Base-by-base conservation (phyloP, 2,888 invertebrate species). In the Volucella inanis region DNA sequence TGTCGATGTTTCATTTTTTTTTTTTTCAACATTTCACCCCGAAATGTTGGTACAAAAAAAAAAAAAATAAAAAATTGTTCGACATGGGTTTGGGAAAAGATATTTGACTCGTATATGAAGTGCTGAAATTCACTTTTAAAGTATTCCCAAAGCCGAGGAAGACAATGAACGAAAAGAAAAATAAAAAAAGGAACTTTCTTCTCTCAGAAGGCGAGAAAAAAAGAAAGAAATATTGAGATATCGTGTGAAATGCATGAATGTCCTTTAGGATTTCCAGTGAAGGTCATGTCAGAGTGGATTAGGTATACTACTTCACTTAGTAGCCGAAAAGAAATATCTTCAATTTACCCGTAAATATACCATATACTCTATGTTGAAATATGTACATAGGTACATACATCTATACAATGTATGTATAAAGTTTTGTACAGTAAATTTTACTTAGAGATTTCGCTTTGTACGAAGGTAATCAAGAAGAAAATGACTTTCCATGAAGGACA, bases 381-480 rank as follows among this genome's bases (percentile, higher is more conserved):
- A 22, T n/a, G n/a, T n/a, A n/a, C 22, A 22, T 18, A 1, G 18
- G 18, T 18, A 18, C 18, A 18, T 18, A 1, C 18, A 18, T 18
- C 18, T 18, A 18, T 22, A 22, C 22, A 22, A 22, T 22, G 22
- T 64, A 50, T 74, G 74, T 77, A 52, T 67, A 82, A 82, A 77
- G 61, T 71, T 82, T 55, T 3, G 22, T 22, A 49, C 49, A 59
- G 3, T 38, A 12, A 49, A 52, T 55, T 65, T 76, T 59, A 14
- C 31, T 55, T 50, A 14, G 49, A 18, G 62, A 70, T 22, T 39
- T 57, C 57, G 18, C 67, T 75, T 68, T 77, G 77, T 77, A 65
- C 15, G 64, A 57, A 78, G 78, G 78, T 78, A 83, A 83, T 78
- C 78, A 83, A 57, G 83, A 47, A 57, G 78, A 83, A 83, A 78